Conservation (phyloP, 1,140 invertebrate species). For the Eriocheir sinensis region DNA sequence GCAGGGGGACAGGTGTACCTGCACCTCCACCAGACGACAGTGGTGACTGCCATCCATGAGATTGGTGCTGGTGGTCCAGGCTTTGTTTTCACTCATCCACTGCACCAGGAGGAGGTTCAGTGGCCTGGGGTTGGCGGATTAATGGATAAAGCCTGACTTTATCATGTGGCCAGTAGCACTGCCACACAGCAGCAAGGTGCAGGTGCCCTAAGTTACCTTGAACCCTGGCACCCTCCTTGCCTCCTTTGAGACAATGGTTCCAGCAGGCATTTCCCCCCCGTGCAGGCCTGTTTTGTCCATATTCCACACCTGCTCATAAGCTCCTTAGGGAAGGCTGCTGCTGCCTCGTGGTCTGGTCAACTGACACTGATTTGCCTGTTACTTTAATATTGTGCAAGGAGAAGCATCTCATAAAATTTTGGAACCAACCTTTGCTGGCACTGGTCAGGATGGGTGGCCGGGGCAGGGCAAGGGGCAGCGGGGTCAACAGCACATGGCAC, state of each 20-base stretch:
- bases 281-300: constrained; percentile 10
- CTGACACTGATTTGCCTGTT: background rate
- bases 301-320: constrained; percentile 1
- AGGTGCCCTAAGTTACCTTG: background rate
- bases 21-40: too few relatives aligned
- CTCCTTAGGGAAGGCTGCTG: background rate
- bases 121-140: too few relatives aligned
- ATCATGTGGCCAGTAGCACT: background rate
- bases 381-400: too few relatives aligned
- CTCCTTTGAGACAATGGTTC: constrained; percentile 10
- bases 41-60: too few relatives aligned
- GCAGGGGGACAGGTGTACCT: too few relatives aligned
- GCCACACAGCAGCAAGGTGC: constrained; percentile 19
- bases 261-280: too few relatives aligned
- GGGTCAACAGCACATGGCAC: constrained; percentile 2
- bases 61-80: too few relatives aligned
- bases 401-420: too few relatives aligned
- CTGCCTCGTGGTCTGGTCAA: background rate
- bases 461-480: background rate
- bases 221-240: background rate
- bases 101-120: too few relatives aligned
- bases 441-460: background rate
- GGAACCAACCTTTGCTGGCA: constrained; percentile 10
- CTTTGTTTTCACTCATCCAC: too few relatives aligned
- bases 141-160: too few relatives aligned